Evolutionary conservation across 2,888 invertebrate species (phyloP).

Genomic region (Apoderus coryli): DNA sequence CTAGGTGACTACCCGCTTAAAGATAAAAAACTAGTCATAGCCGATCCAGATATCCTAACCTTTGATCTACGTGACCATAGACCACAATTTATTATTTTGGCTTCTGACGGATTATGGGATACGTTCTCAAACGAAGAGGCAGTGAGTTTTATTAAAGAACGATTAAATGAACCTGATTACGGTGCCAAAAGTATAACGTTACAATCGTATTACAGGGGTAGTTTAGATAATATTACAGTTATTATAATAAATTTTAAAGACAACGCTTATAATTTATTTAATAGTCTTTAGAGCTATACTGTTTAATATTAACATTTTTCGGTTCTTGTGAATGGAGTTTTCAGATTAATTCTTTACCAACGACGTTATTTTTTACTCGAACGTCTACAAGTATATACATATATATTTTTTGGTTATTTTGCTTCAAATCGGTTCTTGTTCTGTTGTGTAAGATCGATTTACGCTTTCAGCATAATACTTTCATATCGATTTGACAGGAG

Average conservation of each 20-base stretch:
- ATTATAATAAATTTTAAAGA: slow-evolving; percentile 72
- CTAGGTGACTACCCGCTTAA: slow-evolving; percentile 92
- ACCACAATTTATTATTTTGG: slow-evolving; percentile 81
- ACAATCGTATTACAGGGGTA: slow-evolving; percentile 83
- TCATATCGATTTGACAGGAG: too few relatives aligned
- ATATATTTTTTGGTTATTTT: too few relatives aligned
- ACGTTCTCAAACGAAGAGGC: slow-evolving; percentile 93
- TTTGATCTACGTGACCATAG: slow-evolving; percentile 77
- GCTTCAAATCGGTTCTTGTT: too few relatives aligned
- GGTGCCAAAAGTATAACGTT: slow-evolving; percentile 85
- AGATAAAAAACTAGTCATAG: slow-evolving; percentile 84
- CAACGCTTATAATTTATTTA: slow-evolving; percentile 24
- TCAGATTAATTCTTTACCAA: too few relatives aligned
- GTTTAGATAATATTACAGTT: slow-evolving; percentile 91
- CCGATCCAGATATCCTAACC: slow-evolving; percentile 87
- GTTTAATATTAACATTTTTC: too few relatives aligned
- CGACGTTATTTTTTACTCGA: too few relatives aligned
- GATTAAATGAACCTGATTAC: slow-evolving; percentile 71
- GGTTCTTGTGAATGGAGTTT: too few relatives aligned
- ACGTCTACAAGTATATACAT: too few relatives aligned
- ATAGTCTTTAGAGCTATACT: too few relatives aligned
- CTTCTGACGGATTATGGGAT: slow-evolving; percentile 95
- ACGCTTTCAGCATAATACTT: too few relatives aligned
- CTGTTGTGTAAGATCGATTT: too few relatives aligned
- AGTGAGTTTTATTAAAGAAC: slow-evolving; percentile 71